phyloP scores from a whole-genome alignment of 2,888 invertebrate species.

The Cataglyphis cursor region DNA sequence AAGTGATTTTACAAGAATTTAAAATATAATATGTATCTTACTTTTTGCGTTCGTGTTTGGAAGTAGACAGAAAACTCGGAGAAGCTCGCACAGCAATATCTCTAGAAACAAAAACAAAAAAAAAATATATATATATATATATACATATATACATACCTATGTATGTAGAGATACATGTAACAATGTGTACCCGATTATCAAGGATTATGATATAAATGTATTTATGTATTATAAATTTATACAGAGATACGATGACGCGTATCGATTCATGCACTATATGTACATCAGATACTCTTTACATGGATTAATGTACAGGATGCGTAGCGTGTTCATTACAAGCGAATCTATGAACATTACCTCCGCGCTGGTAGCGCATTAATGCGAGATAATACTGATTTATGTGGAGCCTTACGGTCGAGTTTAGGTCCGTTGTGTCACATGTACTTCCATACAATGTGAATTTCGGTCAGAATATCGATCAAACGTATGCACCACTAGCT shows the following conservation, averaged over 20 bases:
- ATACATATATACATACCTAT: no score
- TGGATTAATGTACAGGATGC: conserved; percentile 45
- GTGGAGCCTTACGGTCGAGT: conserved; percentile 47
- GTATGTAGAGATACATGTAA: not conserved
- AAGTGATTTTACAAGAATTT: not conserved
- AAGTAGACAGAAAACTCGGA: not conserved
- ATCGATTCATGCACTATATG: conserved; percentile 19
- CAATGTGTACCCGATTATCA: not conserved
- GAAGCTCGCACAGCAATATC: conserved; percentile 14
- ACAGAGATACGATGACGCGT: not conserved
- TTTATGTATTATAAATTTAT: conserved; percentile 12
- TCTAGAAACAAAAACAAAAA: conserved; percentile 32
- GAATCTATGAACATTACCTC: conserved; percentile 53
- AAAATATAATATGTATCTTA: conserved; percentile 14
- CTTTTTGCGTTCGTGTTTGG: conserved; percentile 12
- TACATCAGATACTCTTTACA: conserved; percentile 35
- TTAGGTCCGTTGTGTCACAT: conserved; percentile 49
- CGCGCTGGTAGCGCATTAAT: conserved; percentile 53
- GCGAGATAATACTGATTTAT: conserved; percentile 56
- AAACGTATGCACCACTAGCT: not conserved
- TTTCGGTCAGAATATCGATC: conserved; percentile 30
- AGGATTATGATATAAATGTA: not conserved
- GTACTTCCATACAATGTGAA: conserved; percentile 25
- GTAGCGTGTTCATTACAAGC: conserved; percentile 50
- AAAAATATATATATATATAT: not conserved